These are phyloP conservation scores for Hyperoodon ampullatus DNA, from an alignment of 2,113 vertebrate genomes.

Conservation along the genomic window DNA sequence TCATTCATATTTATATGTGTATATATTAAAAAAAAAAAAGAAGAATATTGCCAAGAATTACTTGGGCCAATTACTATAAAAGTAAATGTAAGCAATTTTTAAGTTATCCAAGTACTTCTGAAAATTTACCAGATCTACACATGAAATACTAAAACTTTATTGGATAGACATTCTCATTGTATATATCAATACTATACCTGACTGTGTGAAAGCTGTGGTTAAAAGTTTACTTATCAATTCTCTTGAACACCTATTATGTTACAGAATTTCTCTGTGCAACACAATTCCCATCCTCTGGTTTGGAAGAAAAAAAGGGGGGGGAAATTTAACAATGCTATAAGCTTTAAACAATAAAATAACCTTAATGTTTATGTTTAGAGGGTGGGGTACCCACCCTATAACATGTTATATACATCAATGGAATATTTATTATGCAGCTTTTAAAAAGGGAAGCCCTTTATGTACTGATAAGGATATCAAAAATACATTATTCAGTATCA, in stretches of 20 bases:
- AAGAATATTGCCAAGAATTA: conserved; percentile 30
- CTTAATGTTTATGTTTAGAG: background rate
- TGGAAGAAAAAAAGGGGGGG: background rate
- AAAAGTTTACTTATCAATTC: background rate
- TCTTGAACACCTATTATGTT: background rate
- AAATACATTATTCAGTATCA: background rate
- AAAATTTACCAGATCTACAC: background rate
- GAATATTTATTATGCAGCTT: background rate
- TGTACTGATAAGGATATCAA: background rate
- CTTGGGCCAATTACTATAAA: background rate
- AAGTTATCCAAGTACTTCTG: background rate
- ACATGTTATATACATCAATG: background rate
- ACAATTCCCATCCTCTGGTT: background rate
- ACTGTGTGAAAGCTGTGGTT: background rate
- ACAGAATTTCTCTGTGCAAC: background rate
- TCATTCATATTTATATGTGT: too few species aligned
- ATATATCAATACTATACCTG: background rate
- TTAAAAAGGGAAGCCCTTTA: background rate
- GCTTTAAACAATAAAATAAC: background rate
- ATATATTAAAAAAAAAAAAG: too few species aligned
- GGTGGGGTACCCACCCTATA: background rate
- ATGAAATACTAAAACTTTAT: background rate
- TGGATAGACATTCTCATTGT: background rate
- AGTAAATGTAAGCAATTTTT: conserved; percentile 3
- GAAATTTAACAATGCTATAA: background rate